These are phyloP conservation scores for Lucilia cuprina DNA, from an alignment of 1,140 invertebrate species.

Conservation along the genomic window DNA sequence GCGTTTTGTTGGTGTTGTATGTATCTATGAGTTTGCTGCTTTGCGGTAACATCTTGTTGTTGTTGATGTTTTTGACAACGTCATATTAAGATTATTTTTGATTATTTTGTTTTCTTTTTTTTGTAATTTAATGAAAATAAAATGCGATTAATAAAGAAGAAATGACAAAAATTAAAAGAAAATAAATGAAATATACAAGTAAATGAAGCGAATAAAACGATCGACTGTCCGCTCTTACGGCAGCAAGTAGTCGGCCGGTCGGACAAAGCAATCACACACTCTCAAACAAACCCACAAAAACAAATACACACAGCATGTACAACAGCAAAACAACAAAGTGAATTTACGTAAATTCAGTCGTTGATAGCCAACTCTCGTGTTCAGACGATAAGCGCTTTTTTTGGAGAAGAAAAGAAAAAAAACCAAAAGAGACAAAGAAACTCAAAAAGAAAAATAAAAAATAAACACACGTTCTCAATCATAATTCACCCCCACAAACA, in stretches of 20 bases:
- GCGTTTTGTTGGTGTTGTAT: neutral
- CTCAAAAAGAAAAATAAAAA: neutral
- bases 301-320: conserved; percentile 6
- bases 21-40: conserved; percentile 19
- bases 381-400: conserved; percentile 57
- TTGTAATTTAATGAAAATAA: neutral
- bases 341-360: conserved; percentile 46
- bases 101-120: neutral
- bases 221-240: conserved; percentile 15
- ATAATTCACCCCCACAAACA: neutral
- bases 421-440: neutral
- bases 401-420: conserved; percentile 15
- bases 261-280: neutral
- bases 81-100: neutral
- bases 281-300: conserved; percentile 7
- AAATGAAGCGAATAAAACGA: neutral
- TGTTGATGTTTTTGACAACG: conserved; percentile 15
- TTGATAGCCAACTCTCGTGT: conserved; percentile 59
- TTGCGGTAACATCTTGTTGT: conserved; percentile 16
- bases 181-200: conserved; percentile 15
- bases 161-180: neutral
- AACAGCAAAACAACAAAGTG: conserved; percentile 36
- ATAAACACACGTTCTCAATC: neutral
- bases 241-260: neutral
- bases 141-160: neutral